Base-by-base conservation (phyloP, 2,797 vertebrate species). In the Echeneis naucrates region DNA sequence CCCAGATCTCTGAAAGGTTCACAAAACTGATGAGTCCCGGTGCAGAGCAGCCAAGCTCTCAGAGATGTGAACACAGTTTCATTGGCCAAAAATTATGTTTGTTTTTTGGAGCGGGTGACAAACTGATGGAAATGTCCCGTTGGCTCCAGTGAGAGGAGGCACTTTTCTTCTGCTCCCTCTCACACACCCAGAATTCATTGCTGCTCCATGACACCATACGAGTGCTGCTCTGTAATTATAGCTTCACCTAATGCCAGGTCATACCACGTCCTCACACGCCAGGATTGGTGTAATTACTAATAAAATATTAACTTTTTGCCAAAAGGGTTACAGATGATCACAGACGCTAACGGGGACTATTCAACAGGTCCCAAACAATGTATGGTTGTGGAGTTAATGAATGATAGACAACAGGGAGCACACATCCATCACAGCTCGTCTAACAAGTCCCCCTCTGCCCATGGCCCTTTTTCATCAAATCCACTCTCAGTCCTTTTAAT, bases 141-240 rank as follows among this genome's bases (percentile, higher is more conserved):
- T 16, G 57, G 48, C 64, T 77, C 69, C 30, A 24, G 42, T 44
- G 42, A 27, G 70, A 65, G 61, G 55, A 69, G 69, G n/a, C n/a
- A n/a, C 38, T 50, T 57, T 71, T 77, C 70, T 59, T 30, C 70
- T 68, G 16, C 56, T 80, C 52, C 19, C 74, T 76, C 82, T 33
- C 68, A 75, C 12, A 54, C 67, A 80, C 63, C 72, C 75, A 62
- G 17, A 84, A 82, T 75, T 77, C 91, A 93, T 92, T 92, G 90
- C 90, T 86, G 17, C 64, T 58, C 75, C 81, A 81, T 89, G 90
- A 91, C 87, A 85, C 66, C 53, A 45, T 44, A 77, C n/a, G 33
- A 63, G 67, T 24, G 21, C 59, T 83, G 72, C 68, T 77, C 78
- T 91, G 75, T 91, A 87, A 92, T 91, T 87, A 84, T 13, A 57